Conservation (phyloP, 2,113 vertebrate genomes). For the Progne subis region DNA sequence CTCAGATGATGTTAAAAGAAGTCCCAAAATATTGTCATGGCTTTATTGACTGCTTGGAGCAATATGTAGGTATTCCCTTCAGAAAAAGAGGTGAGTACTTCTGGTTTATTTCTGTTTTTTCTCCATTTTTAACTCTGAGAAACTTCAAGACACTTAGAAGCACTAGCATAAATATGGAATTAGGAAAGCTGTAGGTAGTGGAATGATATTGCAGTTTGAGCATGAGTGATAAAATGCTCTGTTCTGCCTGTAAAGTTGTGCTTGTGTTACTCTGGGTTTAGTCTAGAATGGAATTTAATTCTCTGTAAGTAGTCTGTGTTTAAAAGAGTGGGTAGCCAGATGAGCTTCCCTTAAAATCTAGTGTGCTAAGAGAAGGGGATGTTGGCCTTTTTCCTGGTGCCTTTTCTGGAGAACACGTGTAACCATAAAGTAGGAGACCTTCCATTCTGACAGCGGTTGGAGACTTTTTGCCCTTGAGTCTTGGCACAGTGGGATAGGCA, state of each 20-base stretch:
- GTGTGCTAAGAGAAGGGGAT: neutral
- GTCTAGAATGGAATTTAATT: neutral
- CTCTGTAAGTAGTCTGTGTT: neutral
- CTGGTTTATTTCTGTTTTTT: neutral
- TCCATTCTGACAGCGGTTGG: neutral
- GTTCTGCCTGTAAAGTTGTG: neutral
- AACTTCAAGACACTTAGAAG: neutral
- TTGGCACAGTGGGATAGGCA: neutral
- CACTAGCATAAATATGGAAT: neutral
- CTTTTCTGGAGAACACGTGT: neutral
- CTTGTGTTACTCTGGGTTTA: neutral
- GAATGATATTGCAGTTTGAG: neutral
- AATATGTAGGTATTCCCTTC: neutral
- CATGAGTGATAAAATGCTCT: neutral
- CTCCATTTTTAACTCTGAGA: neutral
- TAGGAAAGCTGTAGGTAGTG: neutral
- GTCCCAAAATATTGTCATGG: neutral
- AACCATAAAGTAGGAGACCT: neutral
- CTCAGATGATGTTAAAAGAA: neutral
- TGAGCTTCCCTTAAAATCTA: neutral
- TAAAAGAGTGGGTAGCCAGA: neutral
- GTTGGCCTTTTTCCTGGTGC: neutral
- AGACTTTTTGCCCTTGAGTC: neutral
- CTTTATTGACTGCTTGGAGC: neutral
- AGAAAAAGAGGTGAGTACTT: neutral